A percentile compares a stretch with the other conserved stretches of the same genome.
Evolutionary conservation across 2,888 invertebrate genomes (phyloP).

Genomic region (Macrosiphum euphorbiae): DNA sequence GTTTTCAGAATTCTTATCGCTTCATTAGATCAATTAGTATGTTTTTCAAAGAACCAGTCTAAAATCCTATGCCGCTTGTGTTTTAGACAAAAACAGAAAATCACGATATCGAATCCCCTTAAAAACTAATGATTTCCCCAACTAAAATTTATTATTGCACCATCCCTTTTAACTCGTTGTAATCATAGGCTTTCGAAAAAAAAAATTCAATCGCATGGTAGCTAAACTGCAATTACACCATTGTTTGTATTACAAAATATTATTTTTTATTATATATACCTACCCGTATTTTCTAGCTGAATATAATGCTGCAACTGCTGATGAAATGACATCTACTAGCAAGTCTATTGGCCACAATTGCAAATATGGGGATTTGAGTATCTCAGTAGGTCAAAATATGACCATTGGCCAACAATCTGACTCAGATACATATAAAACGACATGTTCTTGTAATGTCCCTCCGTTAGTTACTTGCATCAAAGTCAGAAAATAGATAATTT

Average conservation of each 20-base stretch:
- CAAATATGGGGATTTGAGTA: conserved; percentile 30
- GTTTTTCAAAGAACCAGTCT: too few relatives aligned
- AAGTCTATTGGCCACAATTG: not conserved
- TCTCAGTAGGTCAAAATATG: conserved; percentile 40
- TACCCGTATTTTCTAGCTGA: conserved; percentile 12
- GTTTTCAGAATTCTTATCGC: too few relatives aligned
- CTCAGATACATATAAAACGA: not conserved
- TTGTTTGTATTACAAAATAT: not conserved
- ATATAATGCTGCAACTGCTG: not conserved
- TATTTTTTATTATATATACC: not conserved
- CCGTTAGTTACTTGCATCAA: conserved; percentile 52
- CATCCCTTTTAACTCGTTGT: too few relatives aligned
- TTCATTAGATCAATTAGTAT: too few relatives aligned
- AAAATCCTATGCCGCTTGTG: too few relatives aligned
- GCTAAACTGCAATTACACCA: too few relatives aligned
- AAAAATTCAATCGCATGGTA: too few relatives aligned
- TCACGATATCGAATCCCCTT: too few relatives aligned
- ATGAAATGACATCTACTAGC: not conserved
- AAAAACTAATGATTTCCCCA: too few relatives aligned
- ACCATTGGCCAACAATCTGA: not conserved
- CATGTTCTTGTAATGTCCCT: conserved; percentile 45
- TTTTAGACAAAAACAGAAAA: too few relatives aligned
- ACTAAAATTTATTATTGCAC: too few relatives aligned
- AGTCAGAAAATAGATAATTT: not conserved
- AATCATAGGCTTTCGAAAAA: too few relatives aligned